Evolutionary conservation across 2,113 vertebrate genomes (phyloP).

Genomic region (Tringa solitaria): DNA sequence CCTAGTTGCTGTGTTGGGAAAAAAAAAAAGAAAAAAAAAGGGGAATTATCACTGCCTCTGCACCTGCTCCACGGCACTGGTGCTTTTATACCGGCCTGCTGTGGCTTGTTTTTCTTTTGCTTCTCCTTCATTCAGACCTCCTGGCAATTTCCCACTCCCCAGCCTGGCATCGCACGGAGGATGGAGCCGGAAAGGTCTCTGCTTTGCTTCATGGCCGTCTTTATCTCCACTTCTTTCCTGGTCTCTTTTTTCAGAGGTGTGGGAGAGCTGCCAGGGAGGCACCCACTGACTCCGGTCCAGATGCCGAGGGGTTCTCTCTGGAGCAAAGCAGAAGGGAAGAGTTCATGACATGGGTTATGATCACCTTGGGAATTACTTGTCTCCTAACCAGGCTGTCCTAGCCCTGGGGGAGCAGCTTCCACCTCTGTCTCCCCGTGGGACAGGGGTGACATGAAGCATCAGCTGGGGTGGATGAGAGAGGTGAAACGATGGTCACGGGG

Average conservation of each 20-base stretch:
- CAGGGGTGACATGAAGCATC: not conserved
- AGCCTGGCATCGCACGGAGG: accelerated
- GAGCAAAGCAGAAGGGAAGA: not conserved
- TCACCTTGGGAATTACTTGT: not conserved
- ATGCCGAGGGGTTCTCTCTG: not conserved
- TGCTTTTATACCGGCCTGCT: not conserved
- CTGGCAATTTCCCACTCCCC: not conserved
- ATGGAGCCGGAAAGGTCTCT: not conserved
- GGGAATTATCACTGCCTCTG: conserved; percentile 29
- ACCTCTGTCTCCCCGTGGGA: not conserved
- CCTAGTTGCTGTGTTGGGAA: not conserved
- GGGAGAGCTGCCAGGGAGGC: not conserved
- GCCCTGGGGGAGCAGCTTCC: not conserved
- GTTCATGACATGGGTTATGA: accelerated
- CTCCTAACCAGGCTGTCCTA: not conserved
- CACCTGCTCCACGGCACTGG: conserved; percentile 9
- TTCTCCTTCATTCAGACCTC: not conserved
- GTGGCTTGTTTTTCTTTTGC: not conserved
- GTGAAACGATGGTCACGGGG: accelerated
- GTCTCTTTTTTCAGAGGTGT: not conserved
- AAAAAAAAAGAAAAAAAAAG: not conserved
- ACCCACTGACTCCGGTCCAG: accelerated
- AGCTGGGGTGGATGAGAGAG: not conserved
- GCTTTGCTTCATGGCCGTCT: not conserved
- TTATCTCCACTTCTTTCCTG: not conserved